Evolutionary conservation across 1,140 invertebrate genomes (phyloP).

Genomic region (Elymnias hypermnestra): DNA sequence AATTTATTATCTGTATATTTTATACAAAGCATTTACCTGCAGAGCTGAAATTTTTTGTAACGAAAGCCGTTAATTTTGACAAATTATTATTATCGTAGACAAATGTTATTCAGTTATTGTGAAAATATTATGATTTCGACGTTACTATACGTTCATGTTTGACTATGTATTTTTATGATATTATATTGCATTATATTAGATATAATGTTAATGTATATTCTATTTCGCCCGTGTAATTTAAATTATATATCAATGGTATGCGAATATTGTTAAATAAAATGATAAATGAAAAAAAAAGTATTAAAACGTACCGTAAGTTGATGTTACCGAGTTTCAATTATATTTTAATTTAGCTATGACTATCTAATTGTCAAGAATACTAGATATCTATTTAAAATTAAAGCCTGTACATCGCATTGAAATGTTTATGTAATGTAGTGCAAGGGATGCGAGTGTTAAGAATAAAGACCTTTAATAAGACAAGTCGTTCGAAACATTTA

Average conservation of each 20-base stretch:
- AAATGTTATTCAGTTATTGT: conserved; percentile 7
- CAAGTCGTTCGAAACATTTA: no score
- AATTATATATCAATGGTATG: neutral
- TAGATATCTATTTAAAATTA: no score
- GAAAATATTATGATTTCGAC: conserved; percentile 21
- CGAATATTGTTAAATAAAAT: neutral
- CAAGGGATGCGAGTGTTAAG: no score
- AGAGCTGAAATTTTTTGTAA: conserved; percentile 46
- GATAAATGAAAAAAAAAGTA: no score
- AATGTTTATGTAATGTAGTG: no score
- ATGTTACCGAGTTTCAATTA: no score
- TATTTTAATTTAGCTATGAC: no score
- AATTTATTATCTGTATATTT: conserved; percentile 63
- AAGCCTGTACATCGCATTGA: no score
- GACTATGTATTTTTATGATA: neutral
- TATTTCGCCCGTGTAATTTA: neutral
- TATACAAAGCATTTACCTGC: conserved; percentile 51
- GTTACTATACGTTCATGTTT: conserved; percentile 4
- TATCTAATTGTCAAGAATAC: no score
- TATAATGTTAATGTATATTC: neutral
- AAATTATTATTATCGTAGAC: conserved; percentile 16
- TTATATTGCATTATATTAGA: no score
- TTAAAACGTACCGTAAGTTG: no score
- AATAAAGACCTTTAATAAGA: no score
- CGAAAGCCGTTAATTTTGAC: conserved; percentile 23